A percentile compares a stretch with the other conserved stretches of the same genome.
Conservation (phyloP, 2,888 invertebrate genomes). For the Ophion obscuratus region DNA sequence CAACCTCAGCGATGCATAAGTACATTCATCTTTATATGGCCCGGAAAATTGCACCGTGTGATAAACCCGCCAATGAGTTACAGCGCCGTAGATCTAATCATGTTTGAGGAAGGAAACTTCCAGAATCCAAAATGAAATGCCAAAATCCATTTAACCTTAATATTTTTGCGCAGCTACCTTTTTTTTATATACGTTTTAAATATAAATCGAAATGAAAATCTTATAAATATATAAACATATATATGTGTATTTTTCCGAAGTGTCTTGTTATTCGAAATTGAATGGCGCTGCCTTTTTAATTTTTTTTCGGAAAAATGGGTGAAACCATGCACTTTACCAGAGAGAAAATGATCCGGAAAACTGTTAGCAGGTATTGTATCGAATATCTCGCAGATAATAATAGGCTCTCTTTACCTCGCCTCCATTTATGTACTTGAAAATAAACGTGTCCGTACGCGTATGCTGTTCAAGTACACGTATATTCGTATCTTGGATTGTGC, state of each 20-base stretch:
- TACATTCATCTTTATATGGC: constrained; percentile 38
- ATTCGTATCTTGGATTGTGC: neutral
- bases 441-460: neutral
- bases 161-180: neutral
- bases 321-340: neutral
- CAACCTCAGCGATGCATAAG: neutral
- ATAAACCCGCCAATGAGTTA: constrained; percentile 17
- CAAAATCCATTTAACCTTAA: neutral
- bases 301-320: neutral
- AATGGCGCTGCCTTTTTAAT: neutral
- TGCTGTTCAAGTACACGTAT: neutral
- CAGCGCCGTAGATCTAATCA: neutral
- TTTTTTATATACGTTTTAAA: neutral
- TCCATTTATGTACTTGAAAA: constrained; percentile 39
- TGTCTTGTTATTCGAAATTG: too few species aligned
- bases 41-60: constrained; percentile 37
- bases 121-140: too few species aligned
- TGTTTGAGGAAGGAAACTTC: neutral
- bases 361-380: neutral
- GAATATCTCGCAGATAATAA: constrained; percentile 45
- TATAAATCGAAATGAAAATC: too few species aligned
- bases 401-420: constrained; percentile 33
- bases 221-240: too few species aligned
- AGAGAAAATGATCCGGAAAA: constrained; percentile 34
- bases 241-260: too few species aligned